Evolutionary conservation across 2,888 invertebrate species (phyloP).

Genomic region (Andrena minutula): DNA sequence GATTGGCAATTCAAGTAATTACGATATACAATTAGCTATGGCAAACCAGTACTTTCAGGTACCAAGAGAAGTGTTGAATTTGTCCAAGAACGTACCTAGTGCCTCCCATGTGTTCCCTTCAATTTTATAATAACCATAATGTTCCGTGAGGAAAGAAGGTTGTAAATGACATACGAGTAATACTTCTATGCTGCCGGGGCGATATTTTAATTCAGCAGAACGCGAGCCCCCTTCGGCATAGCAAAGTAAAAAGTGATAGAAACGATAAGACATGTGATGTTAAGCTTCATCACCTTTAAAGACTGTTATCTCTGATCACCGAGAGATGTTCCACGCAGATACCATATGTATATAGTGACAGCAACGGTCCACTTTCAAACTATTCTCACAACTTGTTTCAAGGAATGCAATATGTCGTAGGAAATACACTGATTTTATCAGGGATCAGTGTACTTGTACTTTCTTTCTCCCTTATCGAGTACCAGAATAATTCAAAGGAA

Average conservation of each 20-base stretch:
- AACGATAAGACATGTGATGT: neutral
- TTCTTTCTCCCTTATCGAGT: neutral
- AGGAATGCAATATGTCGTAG: conserved; percentile 15
- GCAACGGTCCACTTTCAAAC: neutral
- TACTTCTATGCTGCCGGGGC: neutral
- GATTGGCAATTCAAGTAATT: conserved; percentile 17
- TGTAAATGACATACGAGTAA: conserved; percentile 1
- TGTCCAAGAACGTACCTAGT: neutral
- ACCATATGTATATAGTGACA: neutral
- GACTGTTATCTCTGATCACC: conserved; percentile 5
- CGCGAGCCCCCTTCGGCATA: neutral
- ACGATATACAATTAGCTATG: conserved; percentile 21
- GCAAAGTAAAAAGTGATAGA: conserved; percentile 5
- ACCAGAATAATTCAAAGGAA: conserved; percentile 9
- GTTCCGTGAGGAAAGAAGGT: neutral
- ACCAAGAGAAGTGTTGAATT: conserved; percentile 28
- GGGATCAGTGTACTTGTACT: neutral
- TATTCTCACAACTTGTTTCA: conserved; percentile 5
- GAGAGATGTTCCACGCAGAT: conserved; percentile 16
- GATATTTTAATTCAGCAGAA: neutral
- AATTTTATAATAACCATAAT: neutral
- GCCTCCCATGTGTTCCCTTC: neutral
- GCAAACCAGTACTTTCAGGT: conserved; percentile 34
- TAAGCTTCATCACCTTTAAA: conserved; percentile 2
- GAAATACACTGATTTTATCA: conserved; percentile 6